Evolutionary conservation across 2,797 vertebrate species (phyloP), one percentile per base, ranked within the genome.

Genomic region (Anguilla obscura): DNA sequence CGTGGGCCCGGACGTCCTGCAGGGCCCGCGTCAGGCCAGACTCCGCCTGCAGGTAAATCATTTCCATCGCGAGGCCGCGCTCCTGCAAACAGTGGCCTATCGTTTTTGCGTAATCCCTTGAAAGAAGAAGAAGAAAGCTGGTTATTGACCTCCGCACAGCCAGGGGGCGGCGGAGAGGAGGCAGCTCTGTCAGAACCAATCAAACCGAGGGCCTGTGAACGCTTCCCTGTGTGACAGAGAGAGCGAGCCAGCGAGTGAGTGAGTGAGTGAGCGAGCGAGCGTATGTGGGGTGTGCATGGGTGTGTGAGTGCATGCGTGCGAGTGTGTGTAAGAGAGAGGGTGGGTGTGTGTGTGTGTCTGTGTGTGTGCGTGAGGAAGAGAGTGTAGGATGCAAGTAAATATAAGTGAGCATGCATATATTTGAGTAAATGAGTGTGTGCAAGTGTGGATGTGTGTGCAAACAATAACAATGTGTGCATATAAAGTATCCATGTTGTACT

Each of bases 21-120:
- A 97, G 95, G 87, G 94, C 94, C 83, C 88, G 93, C 89, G 95
- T 94, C 91, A 97, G 94, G 92, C 93, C 93, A 33, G 93, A 96
- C 91, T 96, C 96, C 89, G 92, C 94, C 16, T 93, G 92, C 93
- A 97, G 94, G 91, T 94, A 95, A 93, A 96, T 96, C 94, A 96
- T 96, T 96, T 97, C 96, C 93, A 97, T 95, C 91, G 95, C 92
- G 88, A 96, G 93, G 94, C 96, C 95, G 88, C 92, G 94, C 91
- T 97, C 95, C 95, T 96, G 93, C 94, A 97, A 96, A 91, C 91
- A 93, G 94, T 95, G 94, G 92, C 95, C 96, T 95, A 93, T 93
- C 93, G 95, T 95, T 96, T 95, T 94, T 90, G 95, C 94, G 93
- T 96, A 97, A 93, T 96, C 93, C 96, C 96, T 97, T 96, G 93